phyloP scores from a whole-genome alignment of 2,888 invertebrate genomes.

The Watsonalla binaria region DNA sequence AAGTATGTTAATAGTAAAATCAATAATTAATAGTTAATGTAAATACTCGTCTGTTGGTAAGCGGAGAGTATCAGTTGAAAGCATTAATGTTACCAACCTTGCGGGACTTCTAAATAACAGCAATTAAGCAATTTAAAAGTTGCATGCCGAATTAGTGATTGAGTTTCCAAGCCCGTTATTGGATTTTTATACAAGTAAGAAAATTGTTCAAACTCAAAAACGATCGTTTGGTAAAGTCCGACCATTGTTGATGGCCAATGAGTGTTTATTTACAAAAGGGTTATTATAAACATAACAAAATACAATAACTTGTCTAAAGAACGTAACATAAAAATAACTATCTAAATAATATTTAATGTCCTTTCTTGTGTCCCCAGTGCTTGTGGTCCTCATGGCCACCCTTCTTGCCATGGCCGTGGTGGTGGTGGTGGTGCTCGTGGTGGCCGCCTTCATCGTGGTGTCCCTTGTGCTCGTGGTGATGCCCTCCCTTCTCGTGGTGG shows the following conservation, averaged over 20 bases:
- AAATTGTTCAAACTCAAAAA: background rate
- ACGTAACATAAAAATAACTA: constrained; percentile 9
- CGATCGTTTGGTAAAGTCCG: background rate
- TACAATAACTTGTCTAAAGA: constrained; percentile 13
- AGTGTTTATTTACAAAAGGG: constrained; percentile 30
- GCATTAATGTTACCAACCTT: no score
- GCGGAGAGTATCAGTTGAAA: no score
- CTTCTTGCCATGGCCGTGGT: constrained; percentile 86
- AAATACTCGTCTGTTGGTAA: no score
- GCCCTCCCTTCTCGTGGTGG: constrained; percentile 87
- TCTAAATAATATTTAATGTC: constrained; percentile 44
- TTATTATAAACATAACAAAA: constrained; percentile 14
- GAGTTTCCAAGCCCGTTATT: no score
- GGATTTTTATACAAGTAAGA: no score
- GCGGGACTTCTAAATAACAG: no score
- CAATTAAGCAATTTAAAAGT: no score
- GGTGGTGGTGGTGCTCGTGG: constrained; percentile 86
- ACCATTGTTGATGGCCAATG: background rate
- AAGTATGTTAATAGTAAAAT: no score
- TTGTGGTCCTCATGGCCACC: constrained; percentile 88
- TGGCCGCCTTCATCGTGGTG: constrained; percentile 88
- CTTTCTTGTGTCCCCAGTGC: constrained; percentile 84
- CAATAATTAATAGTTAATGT: no score
- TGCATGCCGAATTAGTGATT: no score
- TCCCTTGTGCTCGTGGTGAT: constrained; percentile 88